phyloP scores from a whole-genome alignment of 2,113 vertebrate genomes.

The Phalacrocorax brasilianus region DNA sequence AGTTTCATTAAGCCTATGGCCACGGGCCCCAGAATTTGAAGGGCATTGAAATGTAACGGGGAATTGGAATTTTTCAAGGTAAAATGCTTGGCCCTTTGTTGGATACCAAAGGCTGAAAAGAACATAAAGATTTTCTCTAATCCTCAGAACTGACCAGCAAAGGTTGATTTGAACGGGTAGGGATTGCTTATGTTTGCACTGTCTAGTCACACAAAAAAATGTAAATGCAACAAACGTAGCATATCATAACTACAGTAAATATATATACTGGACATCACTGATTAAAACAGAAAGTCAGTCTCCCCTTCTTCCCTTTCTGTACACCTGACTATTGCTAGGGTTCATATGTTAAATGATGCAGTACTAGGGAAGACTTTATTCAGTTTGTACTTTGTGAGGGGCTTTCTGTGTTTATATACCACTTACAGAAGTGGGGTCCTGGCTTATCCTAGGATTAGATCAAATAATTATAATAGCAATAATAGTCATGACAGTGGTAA shows the following conservation, averaged over 20 bases:
- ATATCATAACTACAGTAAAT: not conserved
- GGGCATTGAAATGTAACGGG: not conserved
- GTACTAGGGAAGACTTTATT: not conserved
- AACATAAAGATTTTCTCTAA: not conserved
- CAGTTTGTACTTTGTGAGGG: not conserved
- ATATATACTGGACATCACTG: accelerated
- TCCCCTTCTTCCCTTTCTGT: not conserved
- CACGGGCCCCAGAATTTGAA: not conserved
- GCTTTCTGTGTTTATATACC: not conserved
- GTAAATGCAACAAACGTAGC: not conserved
- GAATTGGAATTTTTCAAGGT: not conserved
- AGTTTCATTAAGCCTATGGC: not conserved
- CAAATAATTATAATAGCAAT: not conserved
- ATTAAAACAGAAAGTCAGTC: not conserved
- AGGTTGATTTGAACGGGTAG: not conserved
- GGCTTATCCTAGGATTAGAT: not conserved
- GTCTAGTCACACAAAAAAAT: not conserved
- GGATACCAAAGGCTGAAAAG: not conserved
- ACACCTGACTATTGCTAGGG: not conserved
- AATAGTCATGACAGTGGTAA: not conserved
- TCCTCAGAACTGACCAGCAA: not conserved
- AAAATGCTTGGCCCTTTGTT: not conserved
- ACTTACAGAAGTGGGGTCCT: not conserved
- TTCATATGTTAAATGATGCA: not conserved
- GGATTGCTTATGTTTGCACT: not conserved